Percentiles rank a stretch among this genome's conserved stretches.
phyloP scores from a whole-genome alignment of 2,888 invertebrate species.

The Latheticus oryzae region DNA sequence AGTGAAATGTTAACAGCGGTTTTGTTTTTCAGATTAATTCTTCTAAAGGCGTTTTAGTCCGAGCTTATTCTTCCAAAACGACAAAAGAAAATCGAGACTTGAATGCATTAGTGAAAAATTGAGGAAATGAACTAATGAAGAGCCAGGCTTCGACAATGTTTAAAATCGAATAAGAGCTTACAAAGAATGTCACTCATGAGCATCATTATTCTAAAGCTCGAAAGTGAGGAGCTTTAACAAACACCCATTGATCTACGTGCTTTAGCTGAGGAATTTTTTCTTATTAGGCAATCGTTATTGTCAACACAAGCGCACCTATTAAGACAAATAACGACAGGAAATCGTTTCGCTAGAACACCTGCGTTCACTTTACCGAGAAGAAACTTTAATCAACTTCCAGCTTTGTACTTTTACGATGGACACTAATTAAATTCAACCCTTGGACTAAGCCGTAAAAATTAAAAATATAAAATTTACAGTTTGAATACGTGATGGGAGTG shows the following conservation, averaged over 20 bases:
- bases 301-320: constrained; percentile 47
- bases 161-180: constrained; percentile 28
- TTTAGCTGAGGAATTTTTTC: constrained; percentile 12
- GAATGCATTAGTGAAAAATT: constrained; percentile 29
- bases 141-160: constrained; percentile 18
- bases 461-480: constrained; percentile 14
- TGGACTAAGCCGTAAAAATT: constrained; percentile 18
- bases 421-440: constrained; percentile 24
- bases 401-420: constrained; percentile 24
- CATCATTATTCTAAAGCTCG: constrained; percentile 17
- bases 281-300: constrained; percentile 19
- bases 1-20: too few species aligned
- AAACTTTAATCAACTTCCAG: constrained; percentile 36
- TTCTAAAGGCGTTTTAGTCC: not conserved
- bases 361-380: constrained; percentile 45
- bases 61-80: constrained; percentile 22
- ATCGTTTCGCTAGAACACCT: constrained; percentile 54
- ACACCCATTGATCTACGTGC: constrained; percentile 11
- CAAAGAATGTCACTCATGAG: constrained; percentile 10
- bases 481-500: constrained; percentile 9
- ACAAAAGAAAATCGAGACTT: constrained; percentile 4
- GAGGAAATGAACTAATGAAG: constrained; percentile 31
- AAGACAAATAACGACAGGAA: constrained; percentile 52
- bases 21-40: too few species aligned
- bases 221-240: constrained; percentile 8